Evolutionary conservation across 2,888 invertebrate species (phyloP).

Genomic region (Venustoraphidia nigricollis): DNA sequence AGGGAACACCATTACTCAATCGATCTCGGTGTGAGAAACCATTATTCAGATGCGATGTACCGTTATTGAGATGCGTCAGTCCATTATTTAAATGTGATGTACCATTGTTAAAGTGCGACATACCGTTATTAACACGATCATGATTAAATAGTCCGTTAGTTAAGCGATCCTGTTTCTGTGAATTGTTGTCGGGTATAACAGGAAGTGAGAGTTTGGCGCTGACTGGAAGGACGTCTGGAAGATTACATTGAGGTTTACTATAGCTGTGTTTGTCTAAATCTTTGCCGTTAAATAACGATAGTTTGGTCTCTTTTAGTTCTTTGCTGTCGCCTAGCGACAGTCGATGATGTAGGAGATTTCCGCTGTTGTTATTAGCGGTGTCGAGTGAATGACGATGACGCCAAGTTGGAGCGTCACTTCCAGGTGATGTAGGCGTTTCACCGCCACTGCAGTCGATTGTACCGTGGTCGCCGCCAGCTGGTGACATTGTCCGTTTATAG

Average conservation of each 20-base stretch:
- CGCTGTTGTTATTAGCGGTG: constrained; percentile 19
- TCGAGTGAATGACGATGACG: constrained; percentile 18
- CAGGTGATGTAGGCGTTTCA: constrained; percentile 16
- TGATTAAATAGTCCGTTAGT: too few species aligned
- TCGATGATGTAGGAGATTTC: constrained; percentile 17
- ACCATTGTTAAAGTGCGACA: too few species aligned
- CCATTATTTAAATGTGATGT: constrained; percentile 21
- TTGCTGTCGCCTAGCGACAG: constrained; percentile 24
- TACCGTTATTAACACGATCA: too few species aligned
- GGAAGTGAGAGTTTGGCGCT: constrained; percentile 30
- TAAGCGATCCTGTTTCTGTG: too few species aligned
- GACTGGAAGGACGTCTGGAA: constrained; percentile 39
- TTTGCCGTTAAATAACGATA: background rate
- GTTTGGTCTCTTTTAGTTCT: constrained; percentile 14
- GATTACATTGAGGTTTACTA: constrained; percentile 23
- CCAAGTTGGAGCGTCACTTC: constrained; percentile 12
- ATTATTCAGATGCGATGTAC: too few species aligned
- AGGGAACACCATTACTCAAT: too few species aligned
- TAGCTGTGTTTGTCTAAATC: constrained; percentile 11
- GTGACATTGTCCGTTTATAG: constrained; percentile 59
- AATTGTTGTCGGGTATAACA: background rate
- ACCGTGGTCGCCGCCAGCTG: constrained; percentile 29
- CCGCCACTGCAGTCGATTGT: constrained; percentile 11
- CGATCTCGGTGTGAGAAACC: too few species aligned
- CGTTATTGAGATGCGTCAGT: constrained; percentile 20